Evolutionary conservation across 2,888 invertebrate species (phyloP).

Genomic region (Pseudolycoriella hygida): DNA sequence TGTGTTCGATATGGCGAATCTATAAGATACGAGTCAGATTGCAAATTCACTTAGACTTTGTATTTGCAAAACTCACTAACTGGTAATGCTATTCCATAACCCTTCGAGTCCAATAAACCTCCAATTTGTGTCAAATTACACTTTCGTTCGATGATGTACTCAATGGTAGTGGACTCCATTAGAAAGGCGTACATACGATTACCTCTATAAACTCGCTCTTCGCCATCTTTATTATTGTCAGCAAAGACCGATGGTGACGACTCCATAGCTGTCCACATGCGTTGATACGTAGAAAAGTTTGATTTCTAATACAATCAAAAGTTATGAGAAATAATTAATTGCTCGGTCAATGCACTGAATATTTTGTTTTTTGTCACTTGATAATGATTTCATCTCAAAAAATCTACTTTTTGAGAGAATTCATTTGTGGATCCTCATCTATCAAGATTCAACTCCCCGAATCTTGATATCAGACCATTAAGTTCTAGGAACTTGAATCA

Average conservation of each 20-base stretch:
- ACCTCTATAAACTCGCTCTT: conserved; percentile 55
- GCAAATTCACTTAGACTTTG: too few relatives aligned
- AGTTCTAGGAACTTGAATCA: too few relatives aligned
- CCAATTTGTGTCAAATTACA: conserved; percentile 71
- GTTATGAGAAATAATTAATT: too few relatives aligned
- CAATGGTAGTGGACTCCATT: conserved; percentile 90
- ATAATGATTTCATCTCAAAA: too few relatives aligned
- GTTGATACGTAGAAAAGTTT: conserved; percentile 66
- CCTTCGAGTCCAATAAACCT: conserved; percentile 59
- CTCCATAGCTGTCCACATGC: conserved; percentile 84
- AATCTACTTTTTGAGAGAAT: too few relatives aligned
- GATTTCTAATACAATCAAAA: conserved; percentile 28
- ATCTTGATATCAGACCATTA: too few relatives aligned
- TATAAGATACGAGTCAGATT: conserved; percentile 19
- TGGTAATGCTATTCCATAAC: conserved; percentile 85
- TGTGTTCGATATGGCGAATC: conserved; percentile 60
- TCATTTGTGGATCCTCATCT: too few relatives aligned
- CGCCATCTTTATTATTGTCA: conserved; percentile 62
- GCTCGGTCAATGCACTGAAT: too few relatives aligned
- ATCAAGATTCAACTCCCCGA: too few relatives aligned
- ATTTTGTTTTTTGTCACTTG: too few relatives aligned
- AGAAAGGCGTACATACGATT: conserved; percentile 78
- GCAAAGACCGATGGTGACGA: conserved; percentile 66
- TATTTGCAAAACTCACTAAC: conserved; percentile 48
- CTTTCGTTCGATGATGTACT: conserved; percentile 68